Evolutionary conservation across 2,797 vertebrate species (phyloP), one percentile per base, ranked within the genome.

Genomic region (Triplophysa yarkandensis): DNA sequence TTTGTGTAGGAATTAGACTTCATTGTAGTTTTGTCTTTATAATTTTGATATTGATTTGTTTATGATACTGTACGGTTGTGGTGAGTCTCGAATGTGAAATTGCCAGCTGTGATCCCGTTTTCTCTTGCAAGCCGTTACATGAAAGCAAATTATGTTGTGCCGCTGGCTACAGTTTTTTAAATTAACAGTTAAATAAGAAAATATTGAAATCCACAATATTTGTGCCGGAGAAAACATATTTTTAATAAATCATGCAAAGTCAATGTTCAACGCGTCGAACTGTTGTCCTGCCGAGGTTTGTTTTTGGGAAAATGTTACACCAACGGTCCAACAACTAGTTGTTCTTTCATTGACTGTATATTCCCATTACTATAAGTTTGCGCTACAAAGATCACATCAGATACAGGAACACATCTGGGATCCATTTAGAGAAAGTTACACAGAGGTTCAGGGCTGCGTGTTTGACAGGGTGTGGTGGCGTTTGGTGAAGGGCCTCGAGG

Each of bases 401-500:
- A 39, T 14, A 14, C 8, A 39, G 36, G 2, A 14, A 1, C 65
- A 23, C 68, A 70, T 32, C 27, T 70, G 55, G 55, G 34, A 52
- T 3, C 50, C 50, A 58, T 9, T 25, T 14, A 11, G 46, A 25
- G 16, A 28, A 21, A 41, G 23, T 58, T 58, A 54, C n/a, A 32
- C 27, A 54, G 30, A 43, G 68, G 30, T 28, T 60, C 14, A 73
- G 30, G 6, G 14, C 44, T 66, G 61, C 61, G 77, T 76, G 63
- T 61, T 41, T 78, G 58, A 64, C 43, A 75, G 69, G 77, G 81
- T 14, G 82, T 68, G 75, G 68, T 68, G 25, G 64, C 36, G 39
- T 83, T 54, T 64, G 72, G 70, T 61, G 54, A 39, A 55, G 44
- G 80, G 80, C 34, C 69, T 27, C 32, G 19, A 46, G 57, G 21